phyloP scores from a whole-genome alignment of 2,888 invertebrate species.

The Trissolcus brochymenae region DNA sequence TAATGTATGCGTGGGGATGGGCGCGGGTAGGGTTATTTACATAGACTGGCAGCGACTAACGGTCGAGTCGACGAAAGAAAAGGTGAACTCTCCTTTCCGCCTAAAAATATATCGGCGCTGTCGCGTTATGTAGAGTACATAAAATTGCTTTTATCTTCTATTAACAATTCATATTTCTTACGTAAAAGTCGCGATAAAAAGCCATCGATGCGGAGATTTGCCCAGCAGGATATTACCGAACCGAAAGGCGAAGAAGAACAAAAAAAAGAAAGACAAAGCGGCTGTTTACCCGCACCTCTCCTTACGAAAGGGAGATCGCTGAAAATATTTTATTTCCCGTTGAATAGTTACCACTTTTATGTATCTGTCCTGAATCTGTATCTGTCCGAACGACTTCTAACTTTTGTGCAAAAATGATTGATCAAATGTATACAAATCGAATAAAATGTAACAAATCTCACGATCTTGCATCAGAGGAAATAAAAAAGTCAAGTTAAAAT shows the following conservation, averaged over 20 bases:
- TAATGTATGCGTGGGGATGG: slow-evolving; percentile 70
- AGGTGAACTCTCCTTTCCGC: slow-evolving; percentile 48
- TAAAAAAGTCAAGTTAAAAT: slow-evolving; percentile 30
- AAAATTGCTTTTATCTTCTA: slow-evolving; percentile 76
- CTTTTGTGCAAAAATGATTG: neutral
- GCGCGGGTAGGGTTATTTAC: slow-evolving; percentile 65
- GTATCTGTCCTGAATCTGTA: slow-evolving; percentile 3
- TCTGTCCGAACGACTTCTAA: slow-evolving; percentile 9
- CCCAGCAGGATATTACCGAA: slow-evolving; percentile 26
- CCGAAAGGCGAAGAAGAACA: neutral
- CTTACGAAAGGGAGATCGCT: slow-evolving; percentile 20
- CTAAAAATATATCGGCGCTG: slow-evolving; percentile 68
- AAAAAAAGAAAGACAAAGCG: slow-evolving; percentile 8
- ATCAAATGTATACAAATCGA: neutral
- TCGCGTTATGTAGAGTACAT: slow-evolving; percentile 73
- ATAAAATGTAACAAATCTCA: slow-evolving; percentile 10
- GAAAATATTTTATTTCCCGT: slow-evolving; percentile 43
- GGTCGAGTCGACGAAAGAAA: slow-evolving; percentile 52
- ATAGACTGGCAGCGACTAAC: slow-evolving; percentile 62
- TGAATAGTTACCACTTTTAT: slow-evolving; percentile 37
- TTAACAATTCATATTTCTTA: slow-evolving; percentile 76
- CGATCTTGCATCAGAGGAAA: neutral
- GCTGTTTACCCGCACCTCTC: slow-evolving; percentile 15
- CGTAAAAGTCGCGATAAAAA: slow-evolving; percentile 73
- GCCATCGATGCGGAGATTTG: slow-evolving; percentile 70